Conservation (phyloP, 2,888 invertebrate genomes). For the Amblyjoppa fuscipennis region DNA sequence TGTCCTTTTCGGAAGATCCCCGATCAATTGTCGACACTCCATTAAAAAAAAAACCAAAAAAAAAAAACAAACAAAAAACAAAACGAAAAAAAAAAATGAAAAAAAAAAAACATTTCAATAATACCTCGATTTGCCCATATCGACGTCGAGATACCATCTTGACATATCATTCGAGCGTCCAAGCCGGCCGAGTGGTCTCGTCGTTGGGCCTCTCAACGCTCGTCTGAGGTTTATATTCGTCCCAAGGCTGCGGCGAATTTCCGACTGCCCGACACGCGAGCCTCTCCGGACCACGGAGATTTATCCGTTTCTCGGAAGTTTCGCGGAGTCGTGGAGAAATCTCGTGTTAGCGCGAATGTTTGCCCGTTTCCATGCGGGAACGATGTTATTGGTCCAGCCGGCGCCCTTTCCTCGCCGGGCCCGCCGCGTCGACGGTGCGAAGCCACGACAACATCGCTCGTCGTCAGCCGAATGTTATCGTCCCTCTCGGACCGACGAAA, state of each 20-base stretch:
- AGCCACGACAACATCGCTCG: too few species aligned
- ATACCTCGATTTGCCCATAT: too few species aligned
- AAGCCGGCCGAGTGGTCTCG: conserved; percentile 42
- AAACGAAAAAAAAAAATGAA: too few species aligned
- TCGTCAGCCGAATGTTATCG: too few species aligned
- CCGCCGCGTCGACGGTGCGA: too few species aligned
- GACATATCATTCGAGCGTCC: conserved; percentile 31
- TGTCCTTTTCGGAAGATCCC: not conserved
- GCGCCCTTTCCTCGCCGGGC: not conserved
- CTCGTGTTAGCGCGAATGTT: conserved; percentile 8
- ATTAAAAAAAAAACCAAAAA: too few species aligned
- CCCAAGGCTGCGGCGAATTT: conserved; percentile 70
- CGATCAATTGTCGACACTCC: too few species aligned
- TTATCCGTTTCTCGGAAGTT: conserved; percentile 49
- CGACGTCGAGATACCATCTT: not conserved
- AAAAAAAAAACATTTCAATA: too few species aligned
- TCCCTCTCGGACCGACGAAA: too few species aligned
- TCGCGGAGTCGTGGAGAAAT: conserved; percentile 37
- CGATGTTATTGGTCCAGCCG: conserved; percentile 2
- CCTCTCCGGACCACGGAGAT: conserved; percentile 17
- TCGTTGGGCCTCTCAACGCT: not conserved
- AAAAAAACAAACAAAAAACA: too few species aligned
- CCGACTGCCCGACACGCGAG: conserved; percentile 49
- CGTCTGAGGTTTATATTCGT: conserved; percentile 67
- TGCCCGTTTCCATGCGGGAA: not conserved